phyloP scores from a whole-genome alignment of 1,140 invertebrate species.

The Drosophila ananassae region DNA sequence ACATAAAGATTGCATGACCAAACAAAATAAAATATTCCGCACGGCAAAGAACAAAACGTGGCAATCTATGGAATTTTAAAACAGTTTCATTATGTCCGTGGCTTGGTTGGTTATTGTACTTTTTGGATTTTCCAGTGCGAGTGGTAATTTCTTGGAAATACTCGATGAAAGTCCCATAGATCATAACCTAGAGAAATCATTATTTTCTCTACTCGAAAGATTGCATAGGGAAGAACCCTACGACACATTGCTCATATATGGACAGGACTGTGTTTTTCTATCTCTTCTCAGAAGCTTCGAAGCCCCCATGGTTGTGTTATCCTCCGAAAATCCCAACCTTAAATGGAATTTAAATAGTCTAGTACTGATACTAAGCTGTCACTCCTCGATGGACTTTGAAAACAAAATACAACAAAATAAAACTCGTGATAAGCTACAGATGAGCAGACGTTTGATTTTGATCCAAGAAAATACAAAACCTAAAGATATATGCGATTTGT shows the following conservation, averaged over 20 bases:
- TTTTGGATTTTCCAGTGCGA: neutral
- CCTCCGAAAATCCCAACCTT: slow-evolving; percentile 18
- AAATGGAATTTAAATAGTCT: slow-evolving; percentile 45
- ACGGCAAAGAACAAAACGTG: slow-evolving; percentile 11
- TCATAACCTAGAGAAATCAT: neutral
- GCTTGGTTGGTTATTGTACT: slow-evolving; percentile 23
- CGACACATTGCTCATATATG: slow-evolving; percentile 50
- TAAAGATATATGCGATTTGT: neutral
- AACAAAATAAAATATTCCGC: neutral
- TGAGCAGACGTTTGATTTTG: neutral
- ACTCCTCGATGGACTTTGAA: neutral
- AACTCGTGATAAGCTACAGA: neutral
- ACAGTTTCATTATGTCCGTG: slow-evolving; percentile 23
- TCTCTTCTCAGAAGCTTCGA: slow-evolving; percentile 6
- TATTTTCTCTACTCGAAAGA: slow-evolving; percentile 22
- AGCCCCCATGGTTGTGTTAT: slow-evolving; percentile 27
- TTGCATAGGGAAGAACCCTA: slow-evolving; percentile 32
- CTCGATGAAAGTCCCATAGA: neutral
- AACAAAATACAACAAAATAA: neutral
- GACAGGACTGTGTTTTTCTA: slow-evolving; percentile 42
- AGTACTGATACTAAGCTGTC: slow-evolving; percentile 20
- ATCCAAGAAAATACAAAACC: neutral
- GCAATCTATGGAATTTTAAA: neutral
- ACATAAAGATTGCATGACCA: slow-evolving; percentile 6
- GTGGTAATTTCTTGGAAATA: neutral